These are phyloP conservation scores for Carassius carassius DNA, from an alignment of 2,113 vertebrate genomes.

Conservation along the genomic window DNA sequence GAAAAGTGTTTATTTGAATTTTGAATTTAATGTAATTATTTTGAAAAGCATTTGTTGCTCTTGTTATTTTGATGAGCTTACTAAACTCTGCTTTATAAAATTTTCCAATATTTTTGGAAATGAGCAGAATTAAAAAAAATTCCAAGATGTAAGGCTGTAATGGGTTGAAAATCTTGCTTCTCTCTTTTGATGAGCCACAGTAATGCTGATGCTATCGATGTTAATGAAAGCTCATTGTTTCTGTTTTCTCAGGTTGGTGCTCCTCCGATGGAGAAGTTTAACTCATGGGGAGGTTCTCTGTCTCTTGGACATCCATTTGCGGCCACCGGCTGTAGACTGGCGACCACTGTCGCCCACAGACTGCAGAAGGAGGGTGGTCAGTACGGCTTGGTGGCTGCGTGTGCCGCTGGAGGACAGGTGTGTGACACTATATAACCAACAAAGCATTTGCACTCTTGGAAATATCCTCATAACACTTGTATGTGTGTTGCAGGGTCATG, in stretches of 20 bases:
- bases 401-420: conserved; percentile 96
- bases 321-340: conserved; percentile 91
- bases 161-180: background rate
- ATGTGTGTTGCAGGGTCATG: conserved; percentile 84
- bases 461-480: background rate
- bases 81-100: too few relatives aligned
- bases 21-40: too few relatives aligned
- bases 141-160: too few relatives aligned
- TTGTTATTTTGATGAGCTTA: too few relatives aligned
- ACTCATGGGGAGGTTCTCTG: conserved; percentile 92
- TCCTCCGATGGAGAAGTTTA: conserved; percentile 93
- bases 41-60: too few relatives aligned
- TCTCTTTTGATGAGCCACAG: too few relatives aligned
- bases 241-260: conserved; percentile 79
- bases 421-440: background rate
- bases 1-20: too few relatives aligned
- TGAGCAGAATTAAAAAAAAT: too few relatives aligned
- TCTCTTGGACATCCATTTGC: conserved; percentile 95
- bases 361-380: conserved; percentile 90
- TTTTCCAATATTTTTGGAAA: too few relatives aligned
- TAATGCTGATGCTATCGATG: too few relatives aligned
- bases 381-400: conserved; percentile 89
- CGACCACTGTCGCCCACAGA: conserved; percentile 87
- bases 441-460: background rate
- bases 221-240: background rate